Evolutionary conservation across 2,888 invertebrate genomes (phyloP).

Genomic region (Carterocephalus palaemon): DNA sequence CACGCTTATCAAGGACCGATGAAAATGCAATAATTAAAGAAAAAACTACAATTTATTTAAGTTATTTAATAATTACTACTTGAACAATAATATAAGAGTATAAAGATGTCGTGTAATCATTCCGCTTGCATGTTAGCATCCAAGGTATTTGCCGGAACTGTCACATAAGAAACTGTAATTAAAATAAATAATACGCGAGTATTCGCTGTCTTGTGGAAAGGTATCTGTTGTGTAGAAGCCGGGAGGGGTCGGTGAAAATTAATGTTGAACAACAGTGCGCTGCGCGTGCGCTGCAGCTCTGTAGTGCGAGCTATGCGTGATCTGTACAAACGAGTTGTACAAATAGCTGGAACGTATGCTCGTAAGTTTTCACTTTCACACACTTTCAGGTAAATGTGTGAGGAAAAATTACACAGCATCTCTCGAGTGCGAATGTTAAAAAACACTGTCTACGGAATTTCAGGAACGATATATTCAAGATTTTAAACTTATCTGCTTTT

Average conservation of each 20-base stretch:
- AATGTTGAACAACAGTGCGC: conserved; percentile 31
- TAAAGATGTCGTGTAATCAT: conserved; percentile 43
- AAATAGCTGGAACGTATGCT: conserved; percentile 38
- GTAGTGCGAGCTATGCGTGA: conserved; percentile 45
- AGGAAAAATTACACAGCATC: conserved; percentile 17
- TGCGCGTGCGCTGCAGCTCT: conserved; percentile 20
- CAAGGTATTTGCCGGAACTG: conserved; percentile 71
- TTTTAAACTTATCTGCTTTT: too few species aligned
- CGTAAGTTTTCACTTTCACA: conserved; percentile 72
- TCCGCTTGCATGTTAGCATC: conserved; percentile 67
- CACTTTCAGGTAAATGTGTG: conserved; percentile 60
- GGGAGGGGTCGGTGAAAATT: conserved; percentile 45
- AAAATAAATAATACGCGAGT: conserved; percentile 59
- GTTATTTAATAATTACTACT: background rate
- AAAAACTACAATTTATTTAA: background rate
- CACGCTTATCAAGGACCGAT: too few species aligned
- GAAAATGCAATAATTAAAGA: too few species aligned
- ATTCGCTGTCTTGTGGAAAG: conserved; percentile 40
- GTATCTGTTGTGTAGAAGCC: conserved; percentile 27
- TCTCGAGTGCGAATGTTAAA: too few species aligned
- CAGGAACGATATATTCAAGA: too few species aligned
- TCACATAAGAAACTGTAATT: conserved; percentile 68
- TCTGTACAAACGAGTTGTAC: conserved; percentile 34
- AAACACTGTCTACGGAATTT: too few species aligned
- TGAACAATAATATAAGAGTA: background rate